Percentiles rank a stretch among this genome's conserved stretches.
These are phyloP conservation scores for Ctenopoma kingsleyae DNA, from an alignment of 2,797 vertebrate genomes.

Conservation along the genomic window DNA sequence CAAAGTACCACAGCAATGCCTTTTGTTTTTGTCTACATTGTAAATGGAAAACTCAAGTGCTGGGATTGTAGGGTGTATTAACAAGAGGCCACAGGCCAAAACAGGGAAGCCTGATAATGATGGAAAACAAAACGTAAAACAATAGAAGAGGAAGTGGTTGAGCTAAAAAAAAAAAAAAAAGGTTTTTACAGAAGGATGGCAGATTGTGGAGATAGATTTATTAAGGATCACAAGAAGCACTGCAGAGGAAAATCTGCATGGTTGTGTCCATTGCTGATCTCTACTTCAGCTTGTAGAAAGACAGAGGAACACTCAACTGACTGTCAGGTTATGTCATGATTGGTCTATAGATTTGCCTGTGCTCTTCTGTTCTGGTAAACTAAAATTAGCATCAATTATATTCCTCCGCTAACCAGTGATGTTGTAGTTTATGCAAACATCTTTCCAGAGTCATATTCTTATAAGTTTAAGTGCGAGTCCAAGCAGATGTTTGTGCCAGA, in stretches of 20 bases:
- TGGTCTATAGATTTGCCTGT: constrained; percentile 3
- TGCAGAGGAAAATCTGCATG: constrained; percentile 32
- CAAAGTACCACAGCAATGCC: constrained; percentile 45
- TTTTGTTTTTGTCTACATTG: constrained; percentile 42
- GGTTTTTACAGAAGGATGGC: constrained; percentile 2
- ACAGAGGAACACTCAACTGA: constrained; percentile 18
- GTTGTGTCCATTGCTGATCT: constrained; percentile 16
- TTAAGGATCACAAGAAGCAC: constrained; percentile 24
- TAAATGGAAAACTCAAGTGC: constrained; percentile 53
- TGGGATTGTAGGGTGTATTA: constrained; percentile 22
- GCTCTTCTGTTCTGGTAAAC: neutral
- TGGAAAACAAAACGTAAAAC: constrained; percentile 13
- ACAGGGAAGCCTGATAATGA: constrained; percentile 43
- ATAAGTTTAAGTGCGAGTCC: too few relatives aligned
- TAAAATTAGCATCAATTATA: too few relatives aligned
- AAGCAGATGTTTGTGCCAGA: too few relatives aligned
- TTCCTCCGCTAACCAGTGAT: too few relatives aligned
- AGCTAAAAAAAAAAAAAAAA: constrained; percentile 5
- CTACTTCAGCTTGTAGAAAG: constrained; percentile 13
- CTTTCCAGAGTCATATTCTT: too few relatives aligned
- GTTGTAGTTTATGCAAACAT: too few relatives aligned
- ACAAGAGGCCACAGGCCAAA: constrained; percentile 25
- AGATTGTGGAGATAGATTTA: constrained; percentile 21
- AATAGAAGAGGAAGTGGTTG: neutral
- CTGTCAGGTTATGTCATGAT: constrained; percentile 9